A percentile compares a stretch with the other conserved stretches of the same genome.
Conservation (phyloP, 2,113 vertebrate genomes). For the Sander lucioperca region DNA sequence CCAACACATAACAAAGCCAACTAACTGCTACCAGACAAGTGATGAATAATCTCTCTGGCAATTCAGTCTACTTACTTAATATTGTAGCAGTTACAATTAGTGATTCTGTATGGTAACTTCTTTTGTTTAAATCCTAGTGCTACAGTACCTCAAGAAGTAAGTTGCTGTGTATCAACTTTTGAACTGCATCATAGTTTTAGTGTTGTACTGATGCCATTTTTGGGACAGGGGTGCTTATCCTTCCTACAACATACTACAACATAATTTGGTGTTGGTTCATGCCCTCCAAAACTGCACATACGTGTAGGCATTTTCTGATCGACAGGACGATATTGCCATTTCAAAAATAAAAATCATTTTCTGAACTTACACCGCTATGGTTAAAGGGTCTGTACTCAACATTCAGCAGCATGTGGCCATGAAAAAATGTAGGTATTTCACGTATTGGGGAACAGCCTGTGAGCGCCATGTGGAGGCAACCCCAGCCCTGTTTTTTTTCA, state of each 20-base stretch:
- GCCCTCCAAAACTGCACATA: background rate
- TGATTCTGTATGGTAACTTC: background rate
- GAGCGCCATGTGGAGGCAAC: too few species aligned
- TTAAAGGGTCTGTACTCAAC: too few species aligned
- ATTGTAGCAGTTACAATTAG: background rate
- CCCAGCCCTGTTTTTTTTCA: too few species aligned
- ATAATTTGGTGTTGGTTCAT: background rate
- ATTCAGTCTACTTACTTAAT: background rate
- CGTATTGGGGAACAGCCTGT: too few species aligned
- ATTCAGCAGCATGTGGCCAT: too few species aligned
- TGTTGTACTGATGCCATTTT: background rate
- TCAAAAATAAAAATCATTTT: background rate
- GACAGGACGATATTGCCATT: background rate
- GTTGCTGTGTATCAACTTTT: background rate
- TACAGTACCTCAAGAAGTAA: background rate
- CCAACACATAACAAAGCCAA: conserved; percentile 34
- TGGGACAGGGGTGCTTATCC: background rate
- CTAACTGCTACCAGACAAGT: conserved; percentile 36
- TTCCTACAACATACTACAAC: background rate
- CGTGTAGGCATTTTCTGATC: background rate
- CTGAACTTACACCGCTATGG: background rate
- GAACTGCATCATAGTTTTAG: background rate
- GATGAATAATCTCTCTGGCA: conserved; percentile 21
- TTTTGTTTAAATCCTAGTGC: background rate
- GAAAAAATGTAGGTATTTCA: too few species aligned